phyloP scores from a whole-genome alignment of 2,113 vertebrate species.

The Cettia cetti region DNA sequence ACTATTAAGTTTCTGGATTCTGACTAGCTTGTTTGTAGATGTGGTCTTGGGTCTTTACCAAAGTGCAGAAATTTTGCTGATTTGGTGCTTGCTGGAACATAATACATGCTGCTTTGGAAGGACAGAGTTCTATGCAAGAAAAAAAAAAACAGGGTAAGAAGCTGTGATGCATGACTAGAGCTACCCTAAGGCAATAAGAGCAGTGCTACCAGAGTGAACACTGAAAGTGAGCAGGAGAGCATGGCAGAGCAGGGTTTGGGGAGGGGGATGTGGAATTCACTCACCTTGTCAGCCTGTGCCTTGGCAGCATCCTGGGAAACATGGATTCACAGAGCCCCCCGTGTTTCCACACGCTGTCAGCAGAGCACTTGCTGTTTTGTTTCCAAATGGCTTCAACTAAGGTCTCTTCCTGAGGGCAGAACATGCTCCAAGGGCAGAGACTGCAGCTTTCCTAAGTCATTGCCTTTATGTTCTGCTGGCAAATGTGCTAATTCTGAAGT shows the following conservation, averaged over 20 bases:
- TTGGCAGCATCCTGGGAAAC: not conserved
- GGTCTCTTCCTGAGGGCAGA: not conserved
- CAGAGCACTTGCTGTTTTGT: not conserved
- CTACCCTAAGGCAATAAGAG: not conserved
- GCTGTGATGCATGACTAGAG: not conserved
- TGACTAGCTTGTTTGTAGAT: not conserved
- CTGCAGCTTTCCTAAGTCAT: constrained; percentile 8
- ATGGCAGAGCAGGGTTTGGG: not conserved
- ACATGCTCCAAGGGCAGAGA: not conserved
- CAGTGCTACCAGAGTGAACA: not conserved
- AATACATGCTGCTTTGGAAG: not conserved
- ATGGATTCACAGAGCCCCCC: not conserved
- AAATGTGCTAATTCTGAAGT: not conserved
- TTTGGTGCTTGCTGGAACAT: not conserved
- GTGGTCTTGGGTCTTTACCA: not conserved
- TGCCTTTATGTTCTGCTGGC: constrained; percentile 9
- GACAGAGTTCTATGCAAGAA: not conserved
- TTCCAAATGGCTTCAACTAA: constrained; percentile 10
- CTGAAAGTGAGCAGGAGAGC: not conserved
- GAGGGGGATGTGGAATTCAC: not conserved
- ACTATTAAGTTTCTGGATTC: not conserved
- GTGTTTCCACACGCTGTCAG: not conserved
- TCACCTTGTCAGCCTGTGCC: not conserved
- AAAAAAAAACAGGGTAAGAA: not conserved
- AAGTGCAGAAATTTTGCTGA: not conserved